Percentiles rank a stretch among this genome's conserved stretches.
phyloP scores from a whole-genome alignment of 1,140 invertebrate genomes.

The Philopotamus ludificatus region DNA sequence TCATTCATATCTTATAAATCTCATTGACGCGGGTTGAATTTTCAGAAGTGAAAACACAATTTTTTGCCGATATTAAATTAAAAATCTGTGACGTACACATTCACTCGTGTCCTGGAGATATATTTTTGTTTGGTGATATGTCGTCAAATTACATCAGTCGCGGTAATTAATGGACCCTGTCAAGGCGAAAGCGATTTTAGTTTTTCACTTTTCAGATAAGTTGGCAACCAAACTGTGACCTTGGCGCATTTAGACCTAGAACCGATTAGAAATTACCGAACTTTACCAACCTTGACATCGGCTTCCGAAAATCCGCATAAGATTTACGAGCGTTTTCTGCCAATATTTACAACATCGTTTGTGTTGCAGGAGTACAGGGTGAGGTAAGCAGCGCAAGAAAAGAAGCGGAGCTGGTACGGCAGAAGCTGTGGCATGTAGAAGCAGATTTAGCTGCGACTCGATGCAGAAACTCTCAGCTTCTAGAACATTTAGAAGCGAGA shows the following conservation, averaged over 20 bases:
- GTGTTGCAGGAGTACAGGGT: conserved; percentile 51
- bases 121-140: neutral
- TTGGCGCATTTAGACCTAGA: conserved; percentile 12
- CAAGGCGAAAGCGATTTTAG: neutral
- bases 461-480: conserved; percentile 49
- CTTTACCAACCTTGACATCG: too few relatives aligned
- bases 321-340: neutral
- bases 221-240: conserved; percentile 5
- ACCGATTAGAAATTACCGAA: conserved; percentile 5
- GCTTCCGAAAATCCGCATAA: too few relatives aligned
- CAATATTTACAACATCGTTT: neutral
- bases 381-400: conserved; percentile 52
- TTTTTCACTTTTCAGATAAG: neutral
- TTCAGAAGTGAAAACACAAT: too few relatives aligned
- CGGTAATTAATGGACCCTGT: neutral
- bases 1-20: too few relatives aligned
- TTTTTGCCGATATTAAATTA: too few relatives aligned
- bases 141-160: neutral
- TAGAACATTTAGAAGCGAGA: conserved; percentile 47
- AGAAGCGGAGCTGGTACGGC: conserved; percentile 52
- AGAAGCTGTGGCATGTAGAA: conserved; percentile 49
- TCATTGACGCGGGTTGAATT: too few relatives aligned
- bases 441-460: conserved; percentile 51
- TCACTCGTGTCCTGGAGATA: neutral
- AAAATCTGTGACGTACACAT: too few relatives aligned